phyloP scores from a whole-genome alignment of 64 coral and sea anemone genomes.

The Montipora efflorescens region DNA sequence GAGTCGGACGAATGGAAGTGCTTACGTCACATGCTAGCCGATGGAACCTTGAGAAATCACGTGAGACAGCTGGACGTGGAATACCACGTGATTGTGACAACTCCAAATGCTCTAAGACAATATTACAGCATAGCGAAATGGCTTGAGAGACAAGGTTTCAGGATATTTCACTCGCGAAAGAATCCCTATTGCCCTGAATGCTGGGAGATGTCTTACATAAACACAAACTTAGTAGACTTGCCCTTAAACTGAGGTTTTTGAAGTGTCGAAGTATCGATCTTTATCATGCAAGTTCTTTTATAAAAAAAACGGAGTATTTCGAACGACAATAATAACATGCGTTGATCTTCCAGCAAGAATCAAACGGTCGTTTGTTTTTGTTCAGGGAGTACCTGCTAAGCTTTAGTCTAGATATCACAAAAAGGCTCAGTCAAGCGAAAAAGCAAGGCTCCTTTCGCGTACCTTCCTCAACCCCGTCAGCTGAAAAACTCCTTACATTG shows the following conservation, averaged over 20 bases:
- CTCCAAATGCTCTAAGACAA: constrained; percentile 30
- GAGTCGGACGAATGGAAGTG: constrained; percentile 96
- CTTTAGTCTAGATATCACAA: too few relatives aligned
- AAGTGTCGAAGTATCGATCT: neutral
- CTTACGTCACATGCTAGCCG: constrained; percentile 85
- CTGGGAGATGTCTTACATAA: constrained; percentile 92
- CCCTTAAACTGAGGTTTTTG: constrained; percentile 10
- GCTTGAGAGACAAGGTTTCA: constrained; percentile 92
- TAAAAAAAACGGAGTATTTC: neutral
- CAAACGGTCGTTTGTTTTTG: too few relatives aligned
- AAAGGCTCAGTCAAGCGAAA: too few relatives aligned
- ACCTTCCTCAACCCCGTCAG: too few relatives aligned
- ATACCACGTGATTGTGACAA: constrained; percentile 61
- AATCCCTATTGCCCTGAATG: constrained; percentile 84
- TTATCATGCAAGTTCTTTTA: too few relatives aligned
- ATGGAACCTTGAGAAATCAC: constrained; percentile 75
- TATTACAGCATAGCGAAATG: constrained; percentile 87
- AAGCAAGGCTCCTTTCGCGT: too few relatives aligned
- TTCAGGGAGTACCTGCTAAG: too few relatives aligned
- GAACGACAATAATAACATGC: too few relatives aligned
- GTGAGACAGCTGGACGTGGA: constrained; percentile 87
- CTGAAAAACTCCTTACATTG: too few relatives aligned
- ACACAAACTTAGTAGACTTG: constrained; percentile 69
- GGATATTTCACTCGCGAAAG: constrained; percentile 71
- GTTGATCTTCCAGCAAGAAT: too few relatives aligned